phyloP scores from a whole-genome alignment of 2,113 vertebrate species.

The Microtus pennsylvanicus region DNA sequence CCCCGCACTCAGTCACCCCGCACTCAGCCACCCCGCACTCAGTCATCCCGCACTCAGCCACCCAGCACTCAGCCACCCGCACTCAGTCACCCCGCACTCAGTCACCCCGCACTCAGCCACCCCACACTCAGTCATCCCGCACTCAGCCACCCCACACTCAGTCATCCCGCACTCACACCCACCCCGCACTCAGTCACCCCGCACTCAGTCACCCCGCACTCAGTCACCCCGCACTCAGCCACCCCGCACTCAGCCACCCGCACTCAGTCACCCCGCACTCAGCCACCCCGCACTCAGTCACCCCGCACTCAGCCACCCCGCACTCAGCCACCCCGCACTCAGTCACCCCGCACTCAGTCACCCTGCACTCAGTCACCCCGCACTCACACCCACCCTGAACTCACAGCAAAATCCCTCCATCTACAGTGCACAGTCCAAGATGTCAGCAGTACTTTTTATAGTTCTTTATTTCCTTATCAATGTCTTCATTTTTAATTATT shows the following conservation, averaged over 20 bases:
- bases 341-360: background rate
- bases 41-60: background rate
- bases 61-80: rapidly evolving
- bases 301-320: background rate
- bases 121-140: background rate
- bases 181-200: background rate
- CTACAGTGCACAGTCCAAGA: background rate
- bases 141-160: background rate
- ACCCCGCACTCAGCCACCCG: background rate
- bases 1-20: too few relatives aligned
- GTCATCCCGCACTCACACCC: background rate
- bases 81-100: background rate
- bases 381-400: background rate
- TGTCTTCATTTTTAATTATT: background rate
- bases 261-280: background rate
- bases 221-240: background rate
- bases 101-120: background rate
- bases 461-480: background rate
- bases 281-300: background rate
- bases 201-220: background rate
- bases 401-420: background rate
- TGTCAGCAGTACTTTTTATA: background rate
- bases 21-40: too few relatives aligned
- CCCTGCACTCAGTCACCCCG: too few relatives aligned
- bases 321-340: background rate